Evolutionary conservation across 2,113 vertebrate species (phyloP).

Genomic region (Quiscalus mexicanus): DNA sequence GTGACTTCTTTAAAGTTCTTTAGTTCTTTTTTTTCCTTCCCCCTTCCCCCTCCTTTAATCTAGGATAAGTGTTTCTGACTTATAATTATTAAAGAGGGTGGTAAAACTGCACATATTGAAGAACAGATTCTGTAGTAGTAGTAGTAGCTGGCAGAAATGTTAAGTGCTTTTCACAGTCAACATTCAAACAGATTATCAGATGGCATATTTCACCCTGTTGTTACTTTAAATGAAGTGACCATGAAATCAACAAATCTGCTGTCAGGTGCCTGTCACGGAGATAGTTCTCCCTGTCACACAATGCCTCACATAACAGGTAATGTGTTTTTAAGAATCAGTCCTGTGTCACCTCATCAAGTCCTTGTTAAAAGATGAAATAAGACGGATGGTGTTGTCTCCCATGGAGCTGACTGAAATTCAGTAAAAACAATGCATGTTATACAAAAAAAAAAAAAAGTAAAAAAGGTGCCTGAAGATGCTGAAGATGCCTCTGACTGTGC

Average conservation of each 20-base stretch:
- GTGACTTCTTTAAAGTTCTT: background rate
- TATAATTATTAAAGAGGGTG: conserved; percentile 68
- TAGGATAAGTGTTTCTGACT: conserved; percentile 14
- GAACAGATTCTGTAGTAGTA: conserved; percentile 82
- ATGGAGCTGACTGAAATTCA: conserved; percentile 71
- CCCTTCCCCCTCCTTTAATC: background rate
- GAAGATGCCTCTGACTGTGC: background rate
- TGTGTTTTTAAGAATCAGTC: conserved; percentile 86
- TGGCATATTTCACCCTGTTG: conserved; percentile 86
- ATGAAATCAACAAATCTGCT: conserved; percentile 88
- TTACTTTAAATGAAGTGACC: conserved; percentile 87
- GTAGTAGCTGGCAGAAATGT: conserved; percentile 81
- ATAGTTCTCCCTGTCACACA: conserved; percentile 83
- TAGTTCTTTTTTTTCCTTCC: background rate
- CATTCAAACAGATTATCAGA: conserved; percentile 87
- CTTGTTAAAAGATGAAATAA: conserved; percentile 85
- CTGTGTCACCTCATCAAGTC: conserved; percentile 84
- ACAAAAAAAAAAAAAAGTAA: conserved; percentile 31
- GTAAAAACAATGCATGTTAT: conserved; percentile 50
- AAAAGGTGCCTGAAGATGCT: background rate
- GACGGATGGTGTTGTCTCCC: conserved; percentile 79
- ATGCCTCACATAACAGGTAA: conserved; percentile 84
- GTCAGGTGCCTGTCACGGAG: conserved; percentile 84
- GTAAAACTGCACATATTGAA: conserved; percentile 81
- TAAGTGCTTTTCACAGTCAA: conserved; percentile 86